Evolutionary conservation across 2,797 vertebrate species (phyloP).

Genomic region (Pseudotriccus pelzelni): DNA sequence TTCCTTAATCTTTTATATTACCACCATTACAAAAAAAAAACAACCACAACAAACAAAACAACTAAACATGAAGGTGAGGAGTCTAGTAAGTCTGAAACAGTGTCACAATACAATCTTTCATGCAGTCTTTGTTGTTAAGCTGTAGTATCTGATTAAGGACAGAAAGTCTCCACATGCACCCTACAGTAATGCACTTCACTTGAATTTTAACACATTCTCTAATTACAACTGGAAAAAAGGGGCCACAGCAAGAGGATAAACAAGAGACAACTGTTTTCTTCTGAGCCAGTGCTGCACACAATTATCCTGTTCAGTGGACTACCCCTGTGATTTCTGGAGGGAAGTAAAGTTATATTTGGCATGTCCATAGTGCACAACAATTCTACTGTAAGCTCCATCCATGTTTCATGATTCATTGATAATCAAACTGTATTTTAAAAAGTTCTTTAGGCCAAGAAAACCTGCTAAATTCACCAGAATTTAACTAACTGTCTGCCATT

Average conservation of each 20-base stretch:
- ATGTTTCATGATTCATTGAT: not conserved
- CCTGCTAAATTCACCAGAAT: not conserved
- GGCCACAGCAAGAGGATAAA: not conserved
- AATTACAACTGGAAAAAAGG: slow-evolving; percentile 23
- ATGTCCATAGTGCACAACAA: not conserved
- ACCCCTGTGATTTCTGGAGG: not conserved
- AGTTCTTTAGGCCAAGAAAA: not conserved
- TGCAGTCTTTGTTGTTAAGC: not conserved
- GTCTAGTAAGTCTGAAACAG: not conserved
- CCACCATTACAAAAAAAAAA: not conserved
- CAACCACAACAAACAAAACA: too few relatives aligned
- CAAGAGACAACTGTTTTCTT: not conserved
- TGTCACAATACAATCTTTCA: not conserved
- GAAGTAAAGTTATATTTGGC: not conserved
- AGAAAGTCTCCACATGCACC: not conserved
- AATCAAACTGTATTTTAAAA: not conserved
- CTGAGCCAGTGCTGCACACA: not conserved
- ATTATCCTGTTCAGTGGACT: not conserved
- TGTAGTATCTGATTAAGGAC: not conserved
- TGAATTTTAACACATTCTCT: slow-evolving; percentile 31
- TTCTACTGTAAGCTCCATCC: not conserved
- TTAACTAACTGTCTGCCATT: not conserved
- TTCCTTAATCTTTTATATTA: slow-evolving; percentile 56
- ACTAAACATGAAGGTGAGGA: not conserved
- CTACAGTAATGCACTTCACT: not conserved